Base-by-base conservation (phyloP, 2,888 invertebrate species). In the Lithophane socia region DNA sequence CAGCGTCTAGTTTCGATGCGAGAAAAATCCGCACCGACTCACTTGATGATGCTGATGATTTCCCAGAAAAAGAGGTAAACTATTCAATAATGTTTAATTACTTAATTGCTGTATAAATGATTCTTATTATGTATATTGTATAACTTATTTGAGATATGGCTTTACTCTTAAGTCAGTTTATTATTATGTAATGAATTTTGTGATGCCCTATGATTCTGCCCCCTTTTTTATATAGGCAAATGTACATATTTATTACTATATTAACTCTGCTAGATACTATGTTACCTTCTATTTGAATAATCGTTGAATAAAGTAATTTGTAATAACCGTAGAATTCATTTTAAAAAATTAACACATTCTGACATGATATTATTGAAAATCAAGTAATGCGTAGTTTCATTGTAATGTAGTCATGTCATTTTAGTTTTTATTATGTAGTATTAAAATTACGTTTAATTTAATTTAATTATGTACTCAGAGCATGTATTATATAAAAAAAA, bases 41-140 rank as follows among this genome's bases (percentile, higher is more conserved):
- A 2, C 92, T 97, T 5, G 97, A 97, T 83, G 97, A 97, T 75
- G 97, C 97, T 49, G 97, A 97, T 86, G 97, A 97, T 85, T 96
- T 97, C 74, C 96, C 97, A 13, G 97, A 97, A 89, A 97, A 95
- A 92, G 97, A 97, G 92, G 97, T 96, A 91, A 66, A 37, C 18
- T 42, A 9, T 52, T 21, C 5, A 49, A 16, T 60, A n/a, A 56
- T 58, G 3, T 56, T 56, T 37, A 5, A 67, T 37, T 21, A 54
- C 2, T 5, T 21, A 18, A 13, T 49, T 67, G 0, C 47, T 13
- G 13, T 16, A 21, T 37, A 7, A 37, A 60, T 56, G 0, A 67
- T 16, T 37, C 2, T 67, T 16, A 56, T n/a, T 37, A n/a, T 24
- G 12, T 29, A 18, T 49, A 29, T 47, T 24, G 8, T 49, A 13